These are phyloP conservation scores for Seira musarum DNA, from an alignment of 2,888 invertebrate genomes.

Conservation along the genomic window DNA sequence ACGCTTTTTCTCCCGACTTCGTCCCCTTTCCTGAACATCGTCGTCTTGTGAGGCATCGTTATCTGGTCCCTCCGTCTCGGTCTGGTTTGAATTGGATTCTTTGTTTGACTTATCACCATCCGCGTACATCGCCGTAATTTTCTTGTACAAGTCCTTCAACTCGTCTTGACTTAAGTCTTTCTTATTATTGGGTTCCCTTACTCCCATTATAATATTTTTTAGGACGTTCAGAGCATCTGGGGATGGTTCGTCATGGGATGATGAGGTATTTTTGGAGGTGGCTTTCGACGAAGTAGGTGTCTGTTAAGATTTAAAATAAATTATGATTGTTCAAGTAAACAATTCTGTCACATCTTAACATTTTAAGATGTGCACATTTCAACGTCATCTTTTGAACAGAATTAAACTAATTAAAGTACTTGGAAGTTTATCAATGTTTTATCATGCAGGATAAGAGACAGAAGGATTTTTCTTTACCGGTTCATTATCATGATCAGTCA, in stretches of 20 bases:
- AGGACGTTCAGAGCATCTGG: slow-evolving; percentile 54
- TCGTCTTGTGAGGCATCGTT: slow-evolving; percentile 20
- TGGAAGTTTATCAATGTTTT: too few relatives aligned
- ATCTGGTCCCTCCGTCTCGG: background rate
- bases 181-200: slow-evolving; percentile 38
- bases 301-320: too few relatives aligned
- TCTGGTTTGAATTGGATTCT: background rate
- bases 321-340: too few relatives aligned
- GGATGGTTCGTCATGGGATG: too few relatives aligned
- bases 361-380: too few relatives aligned
- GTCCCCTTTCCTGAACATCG: slow-evolving; percentile 40
- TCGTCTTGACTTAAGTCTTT: slow-evolving; percentile 48
- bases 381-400: too few relatives aligned
- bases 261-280: too few relatives aligned
- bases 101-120: slow-evolving; percentile 14
- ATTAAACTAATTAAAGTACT: too few relatives aligned
- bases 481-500: slow-evolving; percentile 38
- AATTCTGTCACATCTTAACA: too few relatives aligned
- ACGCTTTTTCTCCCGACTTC: slow-evolving; percentile 43
- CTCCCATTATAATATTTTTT: slow-evolving; percentile 50
- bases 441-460: too few relatives aligned
- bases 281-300: too few relatives aligned
- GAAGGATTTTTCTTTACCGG: slow-evolving; percentile 17
- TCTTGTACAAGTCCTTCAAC: slow-evolving; percentile 51
- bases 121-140: slow-evolving; percentile 38